phyloP scores from a whole-genome alignment of 2,113 vertebrate genomes.

The Chamaea fasciata region DNA sequence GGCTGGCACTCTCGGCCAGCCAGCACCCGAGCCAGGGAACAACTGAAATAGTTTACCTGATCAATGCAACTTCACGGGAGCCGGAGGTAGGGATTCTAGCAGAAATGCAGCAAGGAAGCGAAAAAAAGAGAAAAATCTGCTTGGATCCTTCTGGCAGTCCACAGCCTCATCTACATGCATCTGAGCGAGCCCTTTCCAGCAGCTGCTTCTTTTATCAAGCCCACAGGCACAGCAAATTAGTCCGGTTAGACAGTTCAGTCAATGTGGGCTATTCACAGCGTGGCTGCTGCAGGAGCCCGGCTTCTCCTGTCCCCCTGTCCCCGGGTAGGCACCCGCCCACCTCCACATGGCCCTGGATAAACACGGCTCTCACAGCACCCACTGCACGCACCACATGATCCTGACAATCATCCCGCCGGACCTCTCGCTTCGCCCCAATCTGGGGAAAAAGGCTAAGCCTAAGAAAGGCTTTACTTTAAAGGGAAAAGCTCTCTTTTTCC shows the following conservation, averaged over 20 bases:
- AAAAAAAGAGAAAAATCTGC: neutral
- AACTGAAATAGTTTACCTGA: constrained; percentile 58
- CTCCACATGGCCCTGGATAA: constrained; percentile 74
- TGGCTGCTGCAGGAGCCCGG: constrained; percentile 71
- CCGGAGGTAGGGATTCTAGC: constrained; percentile 28
- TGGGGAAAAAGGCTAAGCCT: neutral
- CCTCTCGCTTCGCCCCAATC: neutral
- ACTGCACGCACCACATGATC: constrained; percentile 67
- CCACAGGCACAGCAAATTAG: constrained; percentile 80
- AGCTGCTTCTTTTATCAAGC: constrained; percentile 86
- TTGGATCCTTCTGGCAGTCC: constrained; percentile 54
- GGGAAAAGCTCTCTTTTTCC: neutral
- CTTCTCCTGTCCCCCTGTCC: constrained; percentile 73
- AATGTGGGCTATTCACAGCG: constrained; percentile 80
- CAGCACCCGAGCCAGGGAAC: neutral
- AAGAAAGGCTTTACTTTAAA: neutral
- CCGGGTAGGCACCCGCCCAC: constrained; percentile 76
- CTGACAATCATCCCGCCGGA: constrained; percentile 36
- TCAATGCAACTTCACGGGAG: constrained; percentile 39
- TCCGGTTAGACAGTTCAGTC: constrained; percentile 81
- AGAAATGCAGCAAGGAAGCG: constrained; percentile 19
- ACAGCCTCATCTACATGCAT: constrained; percentile 75
- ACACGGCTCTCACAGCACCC: constrained; percentile 69
- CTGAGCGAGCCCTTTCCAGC: constrained; percentile 75
- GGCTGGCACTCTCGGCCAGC: neutral